Evolutionary conservation across 2,888 invertebrate genomes (phyloP), one percentile per base, ranked within the genome.

Genomic region (Flabesymbios commensalis): DNA sequence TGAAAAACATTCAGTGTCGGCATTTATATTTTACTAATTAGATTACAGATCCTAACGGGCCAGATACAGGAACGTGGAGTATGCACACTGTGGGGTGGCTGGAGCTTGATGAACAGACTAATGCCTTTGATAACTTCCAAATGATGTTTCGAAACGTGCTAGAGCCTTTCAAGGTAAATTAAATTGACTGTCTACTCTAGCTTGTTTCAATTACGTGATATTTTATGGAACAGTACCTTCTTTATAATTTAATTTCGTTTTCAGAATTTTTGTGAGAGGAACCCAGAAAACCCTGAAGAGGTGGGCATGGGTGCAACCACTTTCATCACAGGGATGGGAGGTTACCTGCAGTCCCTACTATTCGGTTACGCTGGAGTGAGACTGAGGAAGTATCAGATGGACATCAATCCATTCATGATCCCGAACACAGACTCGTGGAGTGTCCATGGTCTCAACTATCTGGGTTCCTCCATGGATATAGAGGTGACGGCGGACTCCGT

Each of bases 291-390:
- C n/a, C n/a, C n/a, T n/a, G n/a, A n/a, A n/a, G n/a, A n/a, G n/a
- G 51, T 51, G 7, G 58, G 58, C 26, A 49, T 51, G 58, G 4
- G 83, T 2, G 82, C 82, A 2, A 76, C 78, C 4, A 84, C 84
- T 65, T 84, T 83, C 65, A 78, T 82, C 33, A 83, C 84, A 2
- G 83, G 83, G 5, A 80, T 81, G 78, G 84, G 84, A 3, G 84
- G 83, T 10, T 83, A 83, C 60, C 74, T 84, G 0, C 84, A 84
- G 68, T 74, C 79, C 1, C 53, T 84, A 19, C 64, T 83, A 1
- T 82, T 75, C 65, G 84, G 84, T 1, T 84, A 83, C 66, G 81
- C 76, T 22, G 84, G 84, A 10, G 61, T 82, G 33, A 71, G 83
- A 26, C 60, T 76, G 3, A 43, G 64, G 32, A 61, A 64, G 3